Evolutionary conservation across 2,113 vertebrate genomes (phyloP).

Genomic region (Glareola pratincola): DNA sequence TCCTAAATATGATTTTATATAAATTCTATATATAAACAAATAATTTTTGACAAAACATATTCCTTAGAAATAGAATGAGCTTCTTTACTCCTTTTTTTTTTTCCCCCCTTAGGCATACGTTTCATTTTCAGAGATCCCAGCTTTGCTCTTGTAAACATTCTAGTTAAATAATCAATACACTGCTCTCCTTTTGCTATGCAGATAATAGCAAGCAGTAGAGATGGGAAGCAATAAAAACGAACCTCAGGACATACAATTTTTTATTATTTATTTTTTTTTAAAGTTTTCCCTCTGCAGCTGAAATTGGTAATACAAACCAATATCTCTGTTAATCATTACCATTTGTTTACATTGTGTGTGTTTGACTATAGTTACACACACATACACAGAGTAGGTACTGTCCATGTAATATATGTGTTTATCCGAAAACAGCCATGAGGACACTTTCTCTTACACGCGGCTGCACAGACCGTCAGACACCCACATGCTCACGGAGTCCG

Average conservation of each 20-base stretch:
- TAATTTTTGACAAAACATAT: slow-evolving; percentile 52
- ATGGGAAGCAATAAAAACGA: slow-evolving; percentile 35
- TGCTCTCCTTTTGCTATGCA: slow-evolving; percentile 44
- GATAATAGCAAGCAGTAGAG: background rate
- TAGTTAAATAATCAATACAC: slow-evolving; percentile 70
- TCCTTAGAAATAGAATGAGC: background rate
- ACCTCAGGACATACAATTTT: background rate
- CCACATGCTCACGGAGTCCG: background rate
- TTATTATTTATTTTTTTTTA: background rate
- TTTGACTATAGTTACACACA: slow-evolving; percentile 43
- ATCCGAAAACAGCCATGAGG: background rate
- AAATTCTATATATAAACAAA: background rate
- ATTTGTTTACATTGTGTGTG: slow-evolving; percentile 69
- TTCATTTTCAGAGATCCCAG: slow-evolving; percentile 56
- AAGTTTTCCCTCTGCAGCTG: slow-evolving; percentile 49
- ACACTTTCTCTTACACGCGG: background rate
- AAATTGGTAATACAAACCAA: slow-evolving; percentile 58
- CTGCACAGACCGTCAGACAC: background rate
- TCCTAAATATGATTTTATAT: background rate
- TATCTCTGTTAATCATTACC: slow-evolving; percentile 73
- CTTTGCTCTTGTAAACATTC: slow-evolving; percentile 58
- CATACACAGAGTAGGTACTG: background rate
- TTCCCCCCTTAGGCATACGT: background rate
- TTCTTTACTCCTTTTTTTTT: background rate
- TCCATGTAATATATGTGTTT: slow-evolving; percentile 6